Base-by-base conservation (phyloP, 2,888 invertebrate genomes). In the Phytoseiulus persimilis region DNA sequence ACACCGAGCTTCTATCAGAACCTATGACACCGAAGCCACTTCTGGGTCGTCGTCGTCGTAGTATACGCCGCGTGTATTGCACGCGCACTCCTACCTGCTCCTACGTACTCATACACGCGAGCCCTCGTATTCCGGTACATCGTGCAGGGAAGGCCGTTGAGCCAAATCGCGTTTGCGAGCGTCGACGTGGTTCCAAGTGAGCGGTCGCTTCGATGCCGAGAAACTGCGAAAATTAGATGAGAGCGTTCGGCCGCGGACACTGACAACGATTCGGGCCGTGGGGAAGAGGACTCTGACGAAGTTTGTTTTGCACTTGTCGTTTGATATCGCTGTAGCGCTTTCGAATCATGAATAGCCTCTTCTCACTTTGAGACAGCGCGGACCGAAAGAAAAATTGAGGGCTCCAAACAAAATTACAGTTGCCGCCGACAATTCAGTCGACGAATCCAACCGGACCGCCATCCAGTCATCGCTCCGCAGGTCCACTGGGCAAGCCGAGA, bases 21-120 rank as follows among this genome's bases (percentile, higher is more conserved):
- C 65, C 65, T 65, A 65, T 65, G 65, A 65, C 65, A 65, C 65
- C 65, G 65, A 65, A 65, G 65, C 65, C 65, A 65, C 65, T 65
- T 28, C 65, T 65, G 65, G 65, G 28, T 65, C 2, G 65, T 65
- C 65, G 65, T 65, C 65, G 65, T 65, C 65, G 65, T 65, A 6
- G 65, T 23, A 23, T 65, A 65, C 65, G 14, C 65, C 28, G 65
- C 65, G 65, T 65, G 65, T 23, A 65, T 65, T 65, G 18, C 65
- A 65, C 65, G 65, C 65, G 65, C 14, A 23, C 1, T 65, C 18
- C 5, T 65, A 65, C 65, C 11, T 23, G 18, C 65, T 65, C n/a
- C n/a, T 65, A 28, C 65, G 65, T 65, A 65, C 65, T 2, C 65
- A 23, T n/a, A n/a, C n/a, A n/a, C n/a, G n/a, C n/a, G n/a, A n/a